These are phyloP conservation scores for Drosophila prosaltans DNA, from an alignment of 1,140 invertebrate species.

Conservation along the genomic window DNA sequence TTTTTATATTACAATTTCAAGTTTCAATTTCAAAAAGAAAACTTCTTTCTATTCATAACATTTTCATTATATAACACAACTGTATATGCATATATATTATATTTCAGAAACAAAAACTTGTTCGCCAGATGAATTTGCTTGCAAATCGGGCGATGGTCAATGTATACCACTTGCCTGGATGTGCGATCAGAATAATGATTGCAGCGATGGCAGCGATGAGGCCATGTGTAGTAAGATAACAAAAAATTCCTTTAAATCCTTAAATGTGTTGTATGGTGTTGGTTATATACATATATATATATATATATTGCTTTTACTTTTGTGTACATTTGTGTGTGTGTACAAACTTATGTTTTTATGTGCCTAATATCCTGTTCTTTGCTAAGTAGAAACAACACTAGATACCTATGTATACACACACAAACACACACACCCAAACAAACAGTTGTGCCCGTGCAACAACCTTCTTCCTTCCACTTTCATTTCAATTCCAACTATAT, in stretches of 20 bases:
- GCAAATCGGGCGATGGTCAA: conserved; percentile 89
- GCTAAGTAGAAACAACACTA: conserved; percentile 2
- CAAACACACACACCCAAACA: conserved; percentile 39
- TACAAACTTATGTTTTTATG: conserved; percentile 10
- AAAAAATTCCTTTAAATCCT: conserved; percentile 7
- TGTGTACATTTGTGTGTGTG: neutral
- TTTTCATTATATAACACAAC: neutral
- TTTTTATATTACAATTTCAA: neutral
- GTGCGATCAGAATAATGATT: conserved; percentile 94
- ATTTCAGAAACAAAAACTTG: conserved; percentile 89
- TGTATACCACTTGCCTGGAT: conserved; percentile 96
- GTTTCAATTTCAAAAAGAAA: neutral
- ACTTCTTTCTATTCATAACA: neutral
- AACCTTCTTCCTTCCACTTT: neutral
- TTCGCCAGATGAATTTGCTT: conserved; percentile 92
- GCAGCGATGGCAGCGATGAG: conserved; percentile 94
- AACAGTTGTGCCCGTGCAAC: neutral
- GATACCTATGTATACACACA: conserved; percentile 18
- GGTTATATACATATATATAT: conserved; percentile 19
- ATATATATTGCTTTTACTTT: conserved; percentile 16
- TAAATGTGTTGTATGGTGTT: conserved; percentile 25
- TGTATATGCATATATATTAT: neutral
- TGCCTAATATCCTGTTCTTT: conserved; percentile 23
- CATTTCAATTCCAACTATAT: neutral
- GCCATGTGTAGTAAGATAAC: conserved; percentile 92